Evolutionary conservation across 2,888 invertebrate species (phyloP).

Genomic region (Tachina fera): DNA sequence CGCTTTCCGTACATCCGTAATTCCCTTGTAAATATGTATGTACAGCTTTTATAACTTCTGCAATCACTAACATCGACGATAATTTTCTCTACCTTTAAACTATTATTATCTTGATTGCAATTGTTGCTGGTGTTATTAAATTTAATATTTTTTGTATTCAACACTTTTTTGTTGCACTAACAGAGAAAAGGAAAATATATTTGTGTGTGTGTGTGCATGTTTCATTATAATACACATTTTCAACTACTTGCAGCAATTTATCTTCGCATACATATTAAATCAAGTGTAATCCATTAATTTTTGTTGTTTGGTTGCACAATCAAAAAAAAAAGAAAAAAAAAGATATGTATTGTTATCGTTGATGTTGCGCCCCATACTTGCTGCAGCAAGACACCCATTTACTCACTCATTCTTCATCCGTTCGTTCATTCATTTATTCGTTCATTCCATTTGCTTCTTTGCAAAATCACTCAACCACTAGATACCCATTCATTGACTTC

Average conservation of each 20-base stretch:
- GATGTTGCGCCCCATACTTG: conserved; percentile 15
- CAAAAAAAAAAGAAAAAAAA: neutral
- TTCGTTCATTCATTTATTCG: conserved; percentile 22
- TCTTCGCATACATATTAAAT: conserved; percentile 70
- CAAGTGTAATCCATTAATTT: conserved; percentile 71
- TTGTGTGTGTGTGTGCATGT: conserved; percentile 19
- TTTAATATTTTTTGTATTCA: neutral
- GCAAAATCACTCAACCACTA: conserved; percentile 39
- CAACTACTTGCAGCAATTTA: conserved; percentile 66
- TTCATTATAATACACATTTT: conserved; percentile 56
- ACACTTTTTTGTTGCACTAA: conserved; percentile 25
- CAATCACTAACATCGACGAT: neutral
- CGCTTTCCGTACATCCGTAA: no score
- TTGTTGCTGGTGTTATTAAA: conserved; percentile 30
- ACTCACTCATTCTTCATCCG: neutral
- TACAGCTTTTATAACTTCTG: neutral
- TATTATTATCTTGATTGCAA: conserved; percentile 37
- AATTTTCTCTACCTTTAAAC: conserved; percentile 7
- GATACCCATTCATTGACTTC: conserved; percentile 41
- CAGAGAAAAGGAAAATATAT: conserved; percentile 23
- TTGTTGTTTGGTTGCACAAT: conserved; percentile 65
- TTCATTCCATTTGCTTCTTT: conserved; percentile 32
- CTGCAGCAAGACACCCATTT: neutral
- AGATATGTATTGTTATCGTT: conserved; percentile 22
- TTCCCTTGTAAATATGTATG: neutral